Evolutionary conservation across 2,888 invertebrate species (phyloP).

Genomic region (Lepidocyrtoides sp.): DNA sequence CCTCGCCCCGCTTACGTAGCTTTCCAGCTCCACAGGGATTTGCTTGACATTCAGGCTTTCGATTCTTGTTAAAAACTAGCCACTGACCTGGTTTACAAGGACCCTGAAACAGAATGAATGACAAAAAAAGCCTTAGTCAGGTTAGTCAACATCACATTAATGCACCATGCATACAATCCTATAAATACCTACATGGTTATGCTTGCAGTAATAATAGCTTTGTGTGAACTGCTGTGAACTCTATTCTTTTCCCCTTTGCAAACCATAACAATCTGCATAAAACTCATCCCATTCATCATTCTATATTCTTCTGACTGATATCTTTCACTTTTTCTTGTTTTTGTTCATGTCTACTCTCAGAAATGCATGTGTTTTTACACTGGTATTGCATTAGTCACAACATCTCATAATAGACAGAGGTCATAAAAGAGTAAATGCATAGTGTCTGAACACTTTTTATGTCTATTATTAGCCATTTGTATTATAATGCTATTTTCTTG

Average conservation of each 20-base stretch:
- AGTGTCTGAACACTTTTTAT: neutral
- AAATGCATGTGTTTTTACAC: slow-evolving; percentile 45
- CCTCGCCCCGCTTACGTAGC: slow-evolving; percentile 57
- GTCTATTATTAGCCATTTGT: neutral
- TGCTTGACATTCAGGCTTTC: slow-evolving; percentile 75
- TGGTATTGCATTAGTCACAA: slow-evolving; percentile 25
- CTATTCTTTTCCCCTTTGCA: neutral
- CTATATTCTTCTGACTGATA: neutral
- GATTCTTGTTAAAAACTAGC: slow-evolving; percentile 79
- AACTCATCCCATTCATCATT: slow-evolving; percentile 4
- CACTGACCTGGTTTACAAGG: slow-evolving; percentile 78
- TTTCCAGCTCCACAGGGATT: slow-evolving; percentile 77
- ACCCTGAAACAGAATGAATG: slow-evolving; percentile 54
- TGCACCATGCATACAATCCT: neutral
- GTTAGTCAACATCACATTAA: neutral
- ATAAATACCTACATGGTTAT: neutral
- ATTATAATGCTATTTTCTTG: neutral
- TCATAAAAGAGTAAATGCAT: neutral
- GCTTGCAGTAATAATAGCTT: slow-evolving; percentile 1
- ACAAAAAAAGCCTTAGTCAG: neutral
- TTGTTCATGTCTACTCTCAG: neutral
- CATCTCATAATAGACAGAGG: neutral
- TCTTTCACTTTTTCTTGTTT: slow-evolving; percentile 52
- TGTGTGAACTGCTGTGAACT: slow-evolving; percentile 1
- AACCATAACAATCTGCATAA: too few species aligned